Conservation (phyloP, 2,797 vertebrate species). For the Myotis planiceps region DNA sequence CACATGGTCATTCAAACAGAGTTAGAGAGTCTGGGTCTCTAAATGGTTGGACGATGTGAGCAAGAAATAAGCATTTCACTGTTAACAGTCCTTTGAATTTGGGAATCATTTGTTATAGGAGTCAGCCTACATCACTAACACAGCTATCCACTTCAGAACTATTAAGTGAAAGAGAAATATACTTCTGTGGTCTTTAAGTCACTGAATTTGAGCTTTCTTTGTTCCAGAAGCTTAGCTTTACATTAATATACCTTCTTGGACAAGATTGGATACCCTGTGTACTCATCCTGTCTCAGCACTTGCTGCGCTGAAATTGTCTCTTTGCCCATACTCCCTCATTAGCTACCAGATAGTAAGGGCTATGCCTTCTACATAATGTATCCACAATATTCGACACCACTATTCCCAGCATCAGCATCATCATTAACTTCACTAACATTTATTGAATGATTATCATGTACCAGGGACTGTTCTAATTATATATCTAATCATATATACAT, state of each 20-base stretch:
- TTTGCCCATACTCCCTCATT: neutral
- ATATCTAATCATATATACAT: neutral
- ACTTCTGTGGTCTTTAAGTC: neutral
- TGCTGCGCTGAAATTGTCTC: neutral
- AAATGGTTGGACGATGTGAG: neutral
- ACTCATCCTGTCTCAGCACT: neutral
- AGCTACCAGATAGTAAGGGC: neutral
- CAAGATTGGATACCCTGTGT: neutral
- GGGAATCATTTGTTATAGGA: neutral
- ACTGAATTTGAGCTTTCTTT: neutral
- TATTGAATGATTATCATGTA: neutral
- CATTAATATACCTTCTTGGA: neutral
- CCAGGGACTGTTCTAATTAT: neutral
- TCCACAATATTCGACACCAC: neutral
- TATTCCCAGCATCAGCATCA: neutral
- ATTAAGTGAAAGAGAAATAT: neutral
- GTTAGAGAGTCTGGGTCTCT: neutral
- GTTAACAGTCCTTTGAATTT: neutral
- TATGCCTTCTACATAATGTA: neutral
- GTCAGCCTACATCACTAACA: slow-evolving; percentile 9
- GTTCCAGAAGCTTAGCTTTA: slow-evolving; percentile 1
- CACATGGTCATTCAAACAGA: neutral
- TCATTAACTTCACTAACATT: neutral
- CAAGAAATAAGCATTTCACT: slow-evolving; percentile 1
- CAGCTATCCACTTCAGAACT: neutral